A percentile compares a stretch with the other conserved stretches of the same genome.
phyloP scores from a whole-genome alignment of 2,113 vertebrate species.

The Colossoma macropomum region DNA sequence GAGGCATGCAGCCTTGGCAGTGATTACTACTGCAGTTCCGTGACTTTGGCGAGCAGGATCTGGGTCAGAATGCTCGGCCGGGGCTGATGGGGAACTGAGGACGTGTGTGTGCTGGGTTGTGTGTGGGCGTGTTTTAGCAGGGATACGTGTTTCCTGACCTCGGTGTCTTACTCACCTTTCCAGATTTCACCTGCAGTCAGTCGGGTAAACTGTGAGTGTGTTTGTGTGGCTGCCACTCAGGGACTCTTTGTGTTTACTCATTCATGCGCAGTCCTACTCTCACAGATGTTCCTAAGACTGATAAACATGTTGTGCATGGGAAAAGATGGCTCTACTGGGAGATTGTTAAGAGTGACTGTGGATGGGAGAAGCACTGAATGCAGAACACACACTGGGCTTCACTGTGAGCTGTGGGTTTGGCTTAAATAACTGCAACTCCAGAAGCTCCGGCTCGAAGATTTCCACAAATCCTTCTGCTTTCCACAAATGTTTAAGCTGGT shows the following conservation, averaged over 20 bases:
- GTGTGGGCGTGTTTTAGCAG: background rate
- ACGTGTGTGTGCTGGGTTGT: background rate
- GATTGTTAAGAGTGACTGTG: background rate
- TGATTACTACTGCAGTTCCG: slow-evolving; percentile 5
- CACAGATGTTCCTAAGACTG: background rate
- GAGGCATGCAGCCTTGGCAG: background rate
- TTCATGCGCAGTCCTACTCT: background rate
- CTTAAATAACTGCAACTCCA: background rate
- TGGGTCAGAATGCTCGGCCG: slow-evolving; percentile 8
- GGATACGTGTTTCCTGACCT: background rate
- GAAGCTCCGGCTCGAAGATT: background rate
- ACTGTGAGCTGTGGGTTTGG: background rate
- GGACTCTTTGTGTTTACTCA: background rate
- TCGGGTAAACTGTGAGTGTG: too few species aligned
- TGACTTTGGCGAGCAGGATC: background rate
- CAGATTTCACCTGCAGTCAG: too few species aligned
- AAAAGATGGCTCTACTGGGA: slow-evolving; percentile 1
- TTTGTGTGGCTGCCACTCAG: too few species aligned
- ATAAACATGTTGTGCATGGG: slow-evolving; percentile 20
- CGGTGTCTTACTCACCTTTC: background rate
- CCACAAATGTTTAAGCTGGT: background rate
- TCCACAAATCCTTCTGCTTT: background rate
- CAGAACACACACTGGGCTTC: background rate
- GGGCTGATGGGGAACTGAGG: background rate
- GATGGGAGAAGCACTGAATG: background rate